Base-by-base conservation (phyloP, 2,888 invertebrate species). In the Cephus rjabovi region DNA sequence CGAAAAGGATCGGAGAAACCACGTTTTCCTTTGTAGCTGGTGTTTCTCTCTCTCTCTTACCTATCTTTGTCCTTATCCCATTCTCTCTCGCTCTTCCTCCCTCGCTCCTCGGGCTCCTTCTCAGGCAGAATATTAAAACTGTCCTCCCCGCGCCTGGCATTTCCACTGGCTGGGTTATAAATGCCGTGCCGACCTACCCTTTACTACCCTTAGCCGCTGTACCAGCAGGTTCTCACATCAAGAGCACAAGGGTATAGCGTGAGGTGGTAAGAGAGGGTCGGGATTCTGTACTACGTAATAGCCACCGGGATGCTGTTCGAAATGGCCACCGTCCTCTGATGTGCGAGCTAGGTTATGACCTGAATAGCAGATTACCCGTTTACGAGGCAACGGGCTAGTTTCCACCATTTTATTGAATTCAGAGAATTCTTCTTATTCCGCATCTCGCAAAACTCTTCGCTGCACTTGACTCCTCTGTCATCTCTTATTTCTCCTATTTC, bases 321-420 rank as follows among this genome's bases (percentile, higher is more conserved):
- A 85, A 87, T 85, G 84, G 85, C 84, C 79, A 83, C 80, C 82
- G 33, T 35, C 74, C 81, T 81, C 81, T 82, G 76, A 69, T 74
- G 82, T 79, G 79, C 81, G 82, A 83, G 81, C 82, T 82, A 80
- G 84, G 85, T 87, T 88, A 88, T 87, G 88, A 85, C 87, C 87
- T 84, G 88, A 88, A 88, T 88, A 86, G 85, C 86, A 87, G 86
- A 88, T 88, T 86, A 87, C 82, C 84, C 85, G 84, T 88, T 88
- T 87, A 87, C 84, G 86, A 86, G 84, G 77, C 79, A 81, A 80
- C 82, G 78, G 80, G 70, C 30, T 30, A 70, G 70, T 31, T 70
- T 70, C 33, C 70, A 33, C 70, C 40, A 40, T 40, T 40, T 40
- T 40, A 40, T 40, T 40, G 40, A 40, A 40, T 40, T 15, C 15